phyloP scores from a whole-genome alignment of 2,888 invertebrate genomes.

The Drosophila fungiperda region DNA sequence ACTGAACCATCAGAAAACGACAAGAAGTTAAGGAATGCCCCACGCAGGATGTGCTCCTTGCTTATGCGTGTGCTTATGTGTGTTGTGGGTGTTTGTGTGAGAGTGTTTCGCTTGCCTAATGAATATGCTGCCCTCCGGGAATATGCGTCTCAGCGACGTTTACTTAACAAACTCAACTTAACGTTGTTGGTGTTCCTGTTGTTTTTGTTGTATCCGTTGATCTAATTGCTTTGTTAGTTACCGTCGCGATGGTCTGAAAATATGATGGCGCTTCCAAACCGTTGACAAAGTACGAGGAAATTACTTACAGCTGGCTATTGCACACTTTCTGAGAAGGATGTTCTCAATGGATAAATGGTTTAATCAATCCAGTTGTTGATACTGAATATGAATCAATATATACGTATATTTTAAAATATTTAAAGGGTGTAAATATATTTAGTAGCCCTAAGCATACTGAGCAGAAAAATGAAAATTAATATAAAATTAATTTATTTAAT shows the following conservation, averaged over 20 bases:
- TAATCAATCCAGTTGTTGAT: not conserved
- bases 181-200: conserved; percentile 50
- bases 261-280: conserved; percentile 59
- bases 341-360: not conserved
- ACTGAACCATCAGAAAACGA: conserved; percentile 28
- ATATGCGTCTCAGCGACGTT: conserved; percentile 48
- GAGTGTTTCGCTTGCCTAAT: conserved; percentile 55
- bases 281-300: not conserved
- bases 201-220: conserved; percentile 60
- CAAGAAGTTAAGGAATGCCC: conserved; percentile 37
- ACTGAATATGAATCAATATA: not conserved
- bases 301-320: conserved; percentile 20
- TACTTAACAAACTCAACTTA: conserved; percentile 70
- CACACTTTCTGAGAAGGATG: conserved; percentile 15
- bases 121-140: conserved; percentile 66
- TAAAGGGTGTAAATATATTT: not conserved
- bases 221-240: conserved; percentile 79
- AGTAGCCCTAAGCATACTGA: not conserved
- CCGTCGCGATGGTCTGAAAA: conserved; percentile 50
- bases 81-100: conserved; percentile 9
- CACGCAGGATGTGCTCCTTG: conserved; percentile 41
- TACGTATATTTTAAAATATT: too few species aligned
- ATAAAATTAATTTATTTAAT: not conserved
- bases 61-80: conserved; percentile 11
- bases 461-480: not conserved